Evolutionary conservation across 2,888 invertebrate species (phyloP).

Genomic region (Apotomis betuletana): DNA sequence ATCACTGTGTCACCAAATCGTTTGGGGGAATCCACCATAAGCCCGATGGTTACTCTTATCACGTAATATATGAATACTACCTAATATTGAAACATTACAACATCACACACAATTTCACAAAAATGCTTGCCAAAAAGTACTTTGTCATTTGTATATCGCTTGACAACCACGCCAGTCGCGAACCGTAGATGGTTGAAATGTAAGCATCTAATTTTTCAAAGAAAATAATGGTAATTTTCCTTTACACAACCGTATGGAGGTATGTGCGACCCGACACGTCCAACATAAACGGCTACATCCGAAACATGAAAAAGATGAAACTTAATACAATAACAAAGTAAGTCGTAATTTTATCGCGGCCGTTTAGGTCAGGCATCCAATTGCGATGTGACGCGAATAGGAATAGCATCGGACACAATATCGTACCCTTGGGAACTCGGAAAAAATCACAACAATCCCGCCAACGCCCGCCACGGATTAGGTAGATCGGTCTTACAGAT

Average conservation of each 20-base stretch:
- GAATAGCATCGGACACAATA: slow-evolving; percentile 39
- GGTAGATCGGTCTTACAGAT: slow-evolving; percentile 65
- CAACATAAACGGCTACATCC: slow-evolving; percentile 30
- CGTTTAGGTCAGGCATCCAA: slow-evolving; percentile 42
- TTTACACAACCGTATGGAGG: not conserved
- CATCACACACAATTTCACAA: no score
- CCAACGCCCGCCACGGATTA: slow-evolving; percentile 63
- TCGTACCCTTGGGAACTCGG: slow-evolving; percentile 43
- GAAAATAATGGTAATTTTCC: not conserved
- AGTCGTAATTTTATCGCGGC: slow-evolving; percentile 41
- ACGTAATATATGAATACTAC: no score
- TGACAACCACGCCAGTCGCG: no score
- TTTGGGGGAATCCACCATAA: no score
- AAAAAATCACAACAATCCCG: slow-evolving; percentile 55
- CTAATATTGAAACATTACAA: no score
- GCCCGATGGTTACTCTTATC: no score
- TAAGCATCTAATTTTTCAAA: not conserved
- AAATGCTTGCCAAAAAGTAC: no score
- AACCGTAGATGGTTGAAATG: no score
- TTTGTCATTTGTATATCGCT: no score
- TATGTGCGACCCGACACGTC: not conserved
- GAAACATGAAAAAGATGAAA: slow-evolving; percentile 24
- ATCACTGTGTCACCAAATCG: no score
- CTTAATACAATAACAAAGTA: slow-evolving; percentile 28
- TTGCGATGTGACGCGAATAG: slow-evolving; percentile 43